Base-by-base conservation (phyloP, 2,113 vertebrate species). In the Nesospiza acunhae region DNA sequence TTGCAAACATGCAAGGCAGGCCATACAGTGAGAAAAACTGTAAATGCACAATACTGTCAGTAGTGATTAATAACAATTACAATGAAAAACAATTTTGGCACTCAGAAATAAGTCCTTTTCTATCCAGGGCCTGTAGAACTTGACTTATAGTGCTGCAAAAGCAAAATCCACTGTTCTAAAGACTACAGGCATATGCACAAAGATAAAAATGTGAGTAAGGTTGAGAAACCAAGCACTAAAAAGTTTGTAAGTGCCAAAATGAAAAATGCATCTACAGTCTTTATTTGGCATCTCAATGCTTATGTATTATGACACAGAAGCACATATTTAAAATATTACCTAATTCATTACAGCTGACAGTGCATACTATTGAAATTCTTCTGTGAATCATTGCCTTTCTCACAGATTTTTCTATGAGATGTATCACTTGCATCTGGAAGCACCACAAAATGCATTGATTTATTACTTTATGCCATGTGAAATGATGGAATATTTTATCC, bases 341-440 rank as follows among this genome's bases (percentile, higher is more conserved):
- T 81, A 67, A 84, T 93, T 78, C 47, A 60, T 93, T 95, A 72
- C 47, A 75, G 35, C 41, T 92, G 63, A 42, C 69, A 53, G 42
- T n/a, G 22, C 16, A 52, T 22, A 33, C 12, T 73, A 60, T 91
- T 90, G 70, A 84, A 86, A 84, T 80, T 88, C 78, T 90, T 83
- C 60, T 67, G 60, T 95, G 84, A 89, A 84, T 89, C 74, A 82
- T 87, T 94, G 75, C 52, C 53, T 93, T 92, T 78, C 56, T 89
- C 49, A 67, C 53, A 90, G 86, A 59, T 77, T 94, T 92, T 95
- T 74, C 56, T 75, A 3, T n/a, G 30, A 77, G 56, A 93, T 66
- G 16, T 76, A 49, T 83, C 35, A 22, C 42, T 84, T 67, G 42
- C 22, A 59, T 67, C 52, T 90, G 75, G 69, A 83, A 83, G 84